A percentile compares a stretch with the other conserved stretches of the same genome.
Conservation (phyloP, 2,797 vertebrate species). For the Ambastaia sidthimunki region DNA sequence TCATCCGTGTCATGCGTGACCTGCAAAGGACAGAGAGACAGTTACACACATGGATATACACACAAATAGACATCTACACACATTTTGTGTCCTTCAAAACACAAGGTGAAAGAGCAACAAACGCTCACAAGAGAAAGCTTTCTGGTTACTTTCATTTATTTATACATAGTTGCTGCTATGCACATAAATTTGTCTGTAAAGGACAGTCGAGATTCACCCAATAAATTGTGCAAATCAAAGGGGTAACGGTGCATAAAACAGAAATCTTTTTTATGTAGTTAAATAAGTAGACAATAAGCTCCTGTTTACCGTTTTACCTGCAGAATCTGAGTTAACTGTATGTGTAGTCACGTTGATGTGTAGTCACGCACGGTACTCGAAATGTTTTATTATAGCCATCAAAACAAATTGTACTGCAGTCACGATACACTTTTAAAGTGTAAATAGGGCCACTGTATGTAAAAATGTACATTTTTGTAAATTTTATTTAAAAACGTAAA, state of each 20-base stretch:
- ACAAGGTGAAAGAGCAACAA: constrained; percentile 5
- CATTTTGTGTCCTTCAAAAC: constrained; percentile 4
- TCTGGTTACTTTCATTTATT: constrained; percentile 45
- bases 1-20: neutral
- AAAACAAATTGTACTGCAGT: neutral
- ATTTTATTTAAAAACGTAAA: neutral
- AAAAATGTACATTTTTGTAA: neutral
- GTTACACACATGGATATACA: constrained; percentile 3
- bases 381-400: neutral
- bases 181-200: neutral
- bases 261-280: neutral
- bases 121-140: constrained; percentile 40
- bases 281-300: neutral
- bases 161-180: neutral
- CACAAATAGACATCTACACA: neutral
- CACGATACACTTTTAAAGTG: neutral
- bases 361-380: no score
- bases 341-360: neutral
- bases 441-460: neutral
- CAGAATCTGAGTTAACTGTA: neutral
- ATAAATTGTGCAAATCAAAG: neutral
- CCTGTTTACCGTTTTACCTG: neutral
- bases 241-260: neutral
- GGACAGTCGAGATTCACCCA: neutral
- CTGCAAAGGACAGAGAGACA: constrained; percentile 22